Conservation (phyloP, 2,888 invertebrate genomes). For the Apodemia duryi region DNA sequence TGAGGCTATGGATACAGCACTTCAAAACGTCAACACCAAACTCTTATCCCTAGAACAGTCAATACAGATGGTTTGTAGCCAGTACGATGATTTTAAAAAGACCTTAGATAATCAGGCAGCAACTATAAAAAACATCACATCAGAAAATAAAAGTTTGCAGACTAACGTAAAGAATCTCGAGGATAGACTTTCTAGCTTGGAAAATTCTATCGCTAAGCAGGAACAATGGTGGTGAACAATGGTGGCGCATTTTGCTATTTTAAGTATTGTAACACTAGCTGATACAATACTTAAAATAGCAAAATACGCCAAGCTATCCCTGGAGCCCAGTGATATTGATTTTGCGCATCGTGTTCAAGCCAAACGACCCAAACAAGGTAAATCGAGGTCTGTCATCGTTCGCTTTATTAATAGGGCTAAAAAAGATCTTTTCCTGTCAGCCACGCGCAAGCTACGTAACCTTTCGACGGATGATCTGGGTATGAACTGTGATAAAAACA, state of each 20-base stretch:
- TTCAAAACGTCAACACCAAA: background rate
- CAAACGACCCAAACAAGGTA: background rate
- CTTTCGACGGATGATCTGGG: background rate
- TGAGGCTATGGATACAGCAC: too few relatives aligned
- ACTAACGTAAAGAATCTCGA: background rate
- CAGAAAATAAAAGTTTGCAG: background rate
- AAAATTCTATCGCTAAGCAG: background rate
- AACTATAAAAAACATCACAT: background rate
- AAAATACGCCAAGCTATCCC: too few relatives aligned
- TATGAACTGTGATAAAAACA: background rate
- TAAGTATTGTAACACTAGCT: background rate
- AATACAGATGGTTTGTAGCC: background rate
- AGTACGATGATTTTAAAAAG: background rate
- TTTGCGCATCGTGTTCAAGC: background rate
- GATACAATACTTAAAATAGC: background rate
- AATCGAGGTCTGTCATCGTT: background rate
- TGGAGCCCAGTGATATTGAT: background rate
- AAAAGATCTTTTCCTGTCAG: background rate
- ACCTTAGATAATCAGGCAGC: background rate
- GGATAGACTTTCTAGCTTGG: background rate
- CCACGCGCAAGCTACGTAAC: background rate
- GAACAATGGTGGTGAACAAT: background rate
- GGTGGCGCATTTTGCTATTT: too few relatives aligned
- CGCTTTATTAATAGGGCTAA: background rate
- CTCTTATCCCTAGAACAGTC: background rate